Percentiles rank a stretch among this genome's conserved stretches.
phyloP scores from a whole-genome alignment of 1,140 invertebrate species.

The Zaprionus kolodkinae region DNA sequence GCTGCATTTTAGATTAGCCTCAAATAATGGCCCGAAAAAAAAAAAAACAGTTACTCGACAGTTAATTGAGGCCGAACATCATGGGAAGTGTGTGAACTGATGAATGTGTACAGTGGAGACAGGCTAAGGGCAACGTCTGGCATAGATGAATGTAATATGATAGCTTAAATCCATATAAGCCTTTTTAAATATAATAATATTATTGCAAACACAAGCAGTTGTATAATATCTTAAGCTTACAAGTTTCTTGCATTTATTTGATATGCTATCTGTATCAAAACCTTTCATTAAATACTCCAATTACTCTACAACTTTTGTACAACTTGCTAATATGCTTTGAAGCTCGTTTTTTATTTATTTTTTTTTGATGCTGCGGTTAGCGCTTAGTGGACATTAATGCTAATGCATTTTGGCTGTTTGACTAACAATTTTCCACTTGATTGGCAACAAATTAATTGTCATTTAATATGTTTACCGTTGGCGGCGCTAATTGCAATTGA shows the following conservation, averaged over 20 bases:
- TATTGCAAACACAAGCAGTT: too few species aligned
- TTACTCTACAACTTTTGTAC: not conserved
- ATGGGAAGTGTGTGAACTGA: slow-evolving; percentile 9
- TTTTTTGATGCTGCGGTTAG: slow-evolving; percentile 9
- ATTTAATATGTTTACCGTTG: slow-evolving; percentile 66
- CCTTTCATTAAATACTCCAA: not conserved
- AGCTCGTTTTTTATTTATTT: slow-evolving; percentile 29
- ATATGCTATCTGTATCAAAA: not conserved
- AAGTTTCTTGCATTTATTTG: too few species aligned
- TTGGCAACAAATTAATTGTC: slow-evolving; percentile 74
- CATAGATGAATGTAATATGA: not conserved
- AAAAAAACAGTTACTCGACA: slow-evolving; percentile 7
- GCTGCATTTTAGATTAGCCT: slow-evolving; percentile 79
- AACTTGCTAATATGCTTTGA: slow-evolving; percentile 1
- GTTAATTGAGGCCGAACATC: slow-evolving; percentile 55
- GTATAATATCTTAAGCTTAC: too few species aligned
- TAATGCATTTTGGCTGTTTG: slow-evolving; percentile 72
- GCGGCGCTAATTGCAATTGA: slow-evolving; percentile 67
- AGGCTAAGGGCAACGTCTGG: slow-evolving; percentile 2
- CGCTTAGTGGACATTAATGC: slow-evolving; percentile 47
- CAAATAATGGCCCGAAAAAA: slow-evolving; percentile 5
- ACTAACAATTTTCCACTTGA: slow-evolving; percentile 64
- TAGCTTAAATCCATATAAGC: not conserved
- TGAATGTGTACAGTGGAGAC: slow-evolving; percentile 2
- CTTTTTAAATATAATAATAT: not conserved